These are phyloP conservation scores for human (Homo sapiens) DNA, from an alignment of 2,113 vertebrate species.

Conservation along the genomic window GRCh38 chr12:96188001-96188500, in stretches of 20 bases:
- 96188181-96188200: not conserved
- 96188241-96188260: not conserved
- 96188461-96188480: too few relatives aligned
- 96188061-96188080: not conserved
- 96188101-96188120: constrained; percentile 50
- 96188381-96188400: not conserved
- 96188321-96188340: constrained; percentile 13
- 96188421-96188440: not conserved
- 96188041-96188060: not conserved
- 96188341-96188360: not conserved
- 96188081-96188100: not conserved
- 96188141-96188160: not conserved
- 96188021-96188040: not conserved
- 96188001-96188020: constrained; percentile 2
- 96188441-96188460: too few relatives aligned
- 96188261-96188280: not conserved
- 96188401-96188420: not conserved
- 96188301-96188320: constrained; percentile 6
- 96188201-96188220: not conserved
- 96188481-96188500: too few relatives aligned
- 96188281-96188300: not conserved
- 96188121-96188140: not conserved
- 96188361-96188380: not conserved
- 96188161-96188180: not conserved
- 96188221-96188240: not conserved